phyloP scores from a whole-genome alignment of 2,888 invertebrate species.

The Limenitis arthemis region DNA sequence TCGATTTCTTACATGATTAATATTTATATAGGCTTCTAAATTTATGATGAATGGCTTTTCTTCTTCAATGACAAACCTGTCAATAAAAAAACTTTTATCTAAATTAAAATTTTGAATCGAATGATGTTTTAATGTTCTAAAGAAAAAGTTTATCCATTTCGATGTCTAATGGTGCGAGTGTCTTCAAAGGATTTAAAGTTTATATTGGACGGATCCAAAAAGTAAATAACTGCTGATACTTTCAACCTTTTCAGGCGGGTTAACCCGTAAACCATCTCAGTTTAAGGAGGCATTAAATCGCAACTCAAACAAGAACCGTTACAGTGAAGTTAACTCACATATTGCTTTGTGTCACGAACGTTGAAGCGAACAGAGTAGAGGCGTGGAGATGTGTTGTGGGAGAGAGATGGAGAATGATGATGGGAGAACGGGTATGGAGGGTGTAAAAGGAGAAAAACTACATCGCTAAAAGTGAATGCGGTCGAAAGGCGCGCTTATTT shows the following conservation, averaged over 20 bases:
- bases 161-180: constrained; percentile 40
- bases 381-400: constrained; percentile 46
- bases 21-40: too few relatives aligned
- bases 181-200: constrained; percentile 55
- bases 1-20: too few relatives aligned
- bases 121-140: constrained; percentile 18
- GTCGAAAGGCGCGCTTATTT: constrained; percentile 71
- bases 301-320: constrained; percentile 72
- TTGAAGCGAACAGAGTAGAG: constrained; percentile 57
- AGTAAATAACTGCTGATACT: constrained; percentile 62
- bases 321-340: constrained; percentile 71
- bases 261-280: constrained; percentile 72
- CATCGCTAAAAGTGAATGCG: constrained; percentile 72
- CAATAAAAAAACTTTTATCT: constrained; percentile 2
- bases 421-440: constrained; percentile 63
- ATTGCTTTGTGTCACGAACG: constrained; percentile 73
- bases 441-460: constrained; percentile 71
- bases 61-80: neutral
- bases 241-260: constrained; percentile 65
- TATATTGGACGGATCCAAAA: constrained; percentile 62
- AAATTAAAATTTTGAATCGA: constrained; percentile 14
- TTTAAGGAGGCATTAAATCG: constrained; percentile 73
- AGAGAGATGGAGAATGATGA: constrained; percentile 55
- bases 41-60: neutral
- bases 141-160: constrained; percentile 25